phyloP scores from a whole-genome alignment of 2,113 vertebrate species.

The Danionella cerebrum region DNA sequence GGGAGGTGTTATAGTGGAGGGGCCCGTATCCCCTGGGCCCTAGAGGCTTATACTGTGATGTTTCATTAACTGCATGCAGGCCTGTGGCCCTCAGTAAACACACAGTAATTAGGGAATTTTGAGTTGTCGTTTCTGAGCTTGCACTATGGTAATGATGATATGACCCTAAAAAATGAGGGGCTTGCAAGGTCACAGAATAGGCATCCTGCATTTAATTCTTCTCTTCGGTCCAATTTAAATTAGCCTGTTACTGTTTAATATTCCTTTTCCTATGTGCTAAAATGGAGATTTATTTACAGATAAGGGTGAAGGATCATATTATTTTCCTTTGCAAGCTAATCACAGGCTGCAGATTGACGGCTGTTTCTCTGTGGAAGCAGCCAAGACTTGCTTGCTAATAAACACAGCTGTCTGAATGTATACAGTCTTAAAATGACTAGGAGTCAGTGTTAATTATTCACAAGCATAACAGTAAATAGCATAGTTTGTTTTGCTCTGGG shows the following conservation, averaged over 20 bases:
- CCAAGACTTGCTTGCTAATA: slow-evolving; percentile 26
- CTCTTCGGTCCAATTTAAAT: slow-evolving; percentile 95
- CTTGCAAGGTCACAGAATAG: slow-evolving; percentile 95
- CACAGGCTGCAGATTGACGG: slow-evolving; percentile 24
- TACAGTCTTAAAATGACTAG: slow-evolving; percentile 31
- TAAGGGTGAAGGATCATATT: slow-evolving; percentile 75
- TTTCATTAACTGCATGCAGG: slow-evolving; percentile 97
- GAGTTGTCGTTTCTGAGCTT: slow-evolving; percentile 94
- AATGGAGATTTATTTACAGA: slow-evolving; percentile 90
- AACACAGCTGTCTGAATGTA: slow-evolving; percentile 27
- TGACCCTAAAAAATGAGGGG: slow-evolving; percentile 88
- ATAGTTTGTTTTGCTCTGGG: slow-evolving; percentile 23
- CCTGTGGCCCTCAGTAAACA: slow-evolving; percentile 95
- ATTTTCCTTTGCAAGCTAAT: slow-evolving; percentile 27
- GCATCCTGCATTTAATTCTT: slow-evolving; percentile 91
- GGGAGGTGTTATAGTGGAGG: slow-evolving; percentile 86
- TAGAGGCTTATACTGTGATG: slow-evolving; percentile 85
- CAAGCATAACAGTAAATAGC: not conserved
- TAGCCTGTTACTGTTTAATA: slow-evolving; percentile 91
- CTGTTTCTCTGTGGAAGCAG: slow-evolving; percentile 29
- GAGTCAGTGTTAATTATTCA: slow-evolving; percentile 34
- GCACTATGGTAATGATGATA: slow-evolving; percentile 99
- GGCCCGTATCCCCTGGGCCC: slow-evolving; percentile 87
- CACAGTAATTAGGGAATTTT: slow-evolving; percentile 98
- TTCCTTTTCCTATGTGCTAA: slow-evolving; percentile 95